Base-by-base conservation (phyloP, 2,113 vertebrate species). In the Sorex araneus region DNA sequence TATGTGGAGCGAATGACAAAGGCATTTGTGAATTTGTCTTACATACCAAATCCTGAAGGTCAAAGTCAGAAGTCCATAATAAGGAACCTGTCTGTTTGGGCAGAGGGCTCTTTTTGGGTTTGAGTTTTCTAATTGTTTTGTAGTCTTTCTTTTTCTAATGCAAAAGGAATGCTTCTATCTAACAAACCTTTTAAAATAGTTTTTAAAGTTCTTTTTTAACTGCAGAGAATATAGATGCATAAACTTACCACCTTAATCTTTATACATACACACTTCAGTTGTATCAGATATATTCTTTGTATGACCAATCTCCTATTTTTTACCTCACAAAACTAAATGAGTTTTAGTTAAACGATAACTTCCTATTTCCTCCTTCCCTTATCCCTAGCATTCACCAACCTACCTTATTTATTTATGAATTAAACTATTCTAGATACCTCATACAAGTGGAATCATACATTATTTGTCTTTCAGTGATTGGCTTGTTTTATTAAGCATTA, bases 391-490 rank as follows among this genome's bases (percentile, higher is more conserved):
- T 70, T 45, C 15, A 84, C 3, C 13, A 32, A 36, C 67, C 36
- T 50, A 69, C 71, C 45, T 89, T 47, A 81, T 87, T 30, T 79
- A 40, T 83, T 27, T 71, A 47, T 60, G 40, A 94, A 18, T 79
- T 66, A 75, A 45, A 69, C n/a, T 69, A 69, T 4, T 81, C 30
- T 71, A 83, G 8, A 60, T 69, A 8, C 10, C 57, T 5, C 34
- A 78, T 10, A 5, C 64, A 90, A 90, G 23, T 76, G 15, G 30
- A 84, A 64, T 76, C 27, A 69, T 36, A 54, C 10, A 74, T 23
- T 63, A 64, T 32, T 69, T 70, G 36, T 78, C 57, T 45, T 54
- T 85, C 43, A 43, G 13, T 40, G 34, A 81, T n/a, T 64, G 63
- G 27, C 63, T 64, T 64, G 27, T 64, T 64, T 64, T 85, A 91